A percentile compares a stretch with the other conserved stretches of the same genome.
Evolutionary conservation across 1,140 invertebrate species (phyloP).

Genomic region (Reticulitermes speratus): DNA sequence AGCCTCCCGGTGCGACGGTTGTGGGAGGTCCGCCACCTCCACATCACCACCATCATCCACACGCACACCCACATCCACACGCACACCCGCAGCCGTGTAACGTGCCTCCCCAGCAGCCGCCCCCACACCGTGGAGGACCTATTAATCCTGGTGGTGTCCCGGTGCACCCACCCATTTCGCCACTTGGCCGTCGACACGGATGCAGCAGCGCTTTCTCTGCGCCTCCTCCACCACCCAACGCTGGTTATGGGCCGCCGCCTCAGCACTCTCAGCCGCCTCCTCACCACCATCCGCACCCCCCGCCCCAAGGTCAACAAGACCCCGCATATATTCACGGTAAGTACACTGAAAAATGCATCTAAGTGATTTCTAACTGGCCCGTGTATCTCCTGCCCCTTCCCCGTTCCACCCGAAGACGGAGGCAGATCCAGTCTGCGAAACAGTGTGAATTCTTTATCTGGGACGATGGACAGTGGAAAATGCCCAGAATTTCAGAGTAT

Average conservation of each 20-base stretch:
- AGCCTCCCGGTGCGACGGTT: constrained; percentile 62
- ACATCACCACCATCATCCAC: constrained; percentile 41
- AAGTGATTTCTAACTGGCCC: too few species aligned
- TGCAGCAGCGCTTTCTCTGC: constrained; percentile 58
- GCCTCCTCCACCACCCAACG: constrained; percentile 40
- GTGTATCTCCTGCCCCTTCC: too few species aligned
- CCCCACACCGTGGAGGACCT: constrained; percentile 37
- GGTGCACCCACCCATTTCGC: constrained; percentile 37
- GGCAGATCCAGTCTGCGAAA: too few species aligned
- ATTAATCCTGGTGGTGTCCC: constrained; percentile 38
- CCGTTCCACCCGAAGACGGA: too few species aligned
- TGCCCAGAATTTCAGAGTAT: too few species aligned
- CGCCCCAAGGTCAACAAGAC: constrained; percentile 33
- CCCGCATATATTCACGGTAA: constrained; percentile 32
- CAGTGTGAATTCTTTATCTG: too few species aligned
- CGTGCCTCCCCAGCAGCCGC: constrained; percentile 47
- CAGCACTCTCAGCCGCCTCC: constrained; percentile 26
- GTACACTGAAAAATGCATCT: neutral
- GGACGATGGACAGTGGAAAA: too few species aligned
- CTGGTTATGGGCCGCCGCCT: constrained; percentile 38
- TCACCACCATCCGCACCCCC: neutral
- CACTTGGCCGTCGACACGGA: constrained; percentile 48
- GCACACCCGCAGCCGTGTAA: constrained; percentile 42
- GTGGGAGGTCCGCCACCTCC: constrained; percentile 44
- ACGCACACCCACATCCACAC: constrained; percentile 38